Percentiles rank a stretch among this genome's conserved stretches.
These are phyloP conservation scores for Andrena marginata DNA, from an alignment of 2,888 invertebrate species.

Conservation along the genomic window DNA sequence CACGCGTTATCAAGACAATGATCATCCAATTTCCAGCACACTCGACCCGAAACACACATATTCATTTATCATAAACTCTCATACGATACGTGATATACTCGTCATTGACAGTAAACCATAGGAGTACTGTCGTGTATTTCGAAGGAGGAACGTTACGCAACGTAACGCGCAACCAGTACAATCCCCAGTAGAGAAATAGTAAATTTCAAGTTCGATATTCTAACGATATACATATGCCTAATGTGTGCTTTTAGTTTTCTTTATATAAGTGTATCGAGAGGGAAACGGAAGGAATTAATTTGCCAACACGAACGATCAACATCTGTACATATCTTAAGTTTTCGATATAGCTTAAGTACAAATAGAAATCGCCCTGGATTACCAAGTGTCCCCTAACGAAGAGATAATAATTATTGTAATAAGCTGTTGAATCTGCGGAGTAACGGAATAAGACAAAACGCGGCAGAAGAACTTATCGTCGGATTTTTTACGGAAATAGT, in stretches of 20 bases:
- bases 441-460: conserved; percentile 36
- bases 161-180: conserved; percentile 29
- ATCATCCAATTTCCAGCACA: background rate
- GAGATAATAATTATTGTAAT: conserved; percentile 53
- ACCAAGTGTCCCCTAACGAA: conserved; percentile 21
- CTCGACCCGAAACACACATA: background rate
- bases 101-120: conserved; percentile 25
- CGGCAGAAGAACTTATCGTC: conserved; percentile 39
- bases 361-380: conserved; percentile 32
- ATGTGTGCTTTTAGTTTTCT: conserved; percentile 32
- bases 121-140: conserved; percentile 19
- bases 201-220: conserved; percentile 46
- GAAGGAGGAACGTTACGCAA: background rate
- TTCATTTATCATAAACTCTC: conserved; percentile 30
- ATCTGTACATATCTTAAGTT: conserved; percentile 55
- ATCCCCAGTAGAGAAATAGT: conserved; percentile 34
- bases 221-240: conserved; percentile 34
- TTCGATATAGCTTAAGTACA: conserved; percentile 29
- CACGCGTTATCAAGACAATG: conserved; percentile 7
- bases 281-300: conserved; percentile 2
- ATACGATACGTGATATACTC: conserved; percentile 34
- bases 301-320: conserved; percentile 32
- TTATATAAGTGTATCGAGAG: conserved; percentile 8
- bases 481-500: conserved; percentile 48
- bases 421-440: conserved; percentile 52